Percentiles rank a stretch among this genome's conserved stretches.
Evolutionary conservation across 2,113 vertebrate genomes (phyloP).

Genomic region (Stegostoma tigrinum): DNA sequence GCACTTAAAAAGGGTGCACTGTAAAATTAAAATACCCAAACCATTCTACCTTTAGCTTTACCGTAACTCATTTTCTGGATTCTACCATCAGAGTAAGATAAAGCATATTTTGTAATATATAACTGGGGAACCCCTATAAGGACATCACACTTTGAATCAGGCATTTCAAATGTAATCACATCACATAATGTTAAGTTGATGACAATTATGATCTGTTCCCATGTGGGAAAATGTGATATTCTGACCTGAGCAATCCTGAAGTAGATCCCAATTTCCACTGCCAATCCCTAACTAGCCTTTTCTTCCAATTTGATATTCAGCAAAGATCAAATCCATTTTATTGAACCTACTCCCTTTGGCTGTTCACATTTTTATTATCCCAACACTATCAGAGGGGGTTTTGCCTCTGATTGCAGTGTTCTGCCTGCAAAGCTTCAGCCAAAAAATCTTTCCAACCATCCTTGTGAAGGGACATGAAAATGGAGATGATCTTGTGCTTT

Average conservation of each 20-base stretch:
- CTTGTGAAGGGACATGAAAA: too few species aligned
- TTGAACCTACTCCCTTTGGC: too few species aligned
- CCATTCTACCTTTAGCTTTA: not conserved
- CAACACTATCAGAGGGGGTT: too few species aligned
- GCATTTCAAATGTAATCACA: not conserved
- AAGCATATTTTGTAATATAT: not conserved
- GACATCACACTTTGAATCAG: not conserved
- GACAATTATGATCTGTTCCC: not conserved
- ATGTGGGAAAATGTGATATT: not conserved
- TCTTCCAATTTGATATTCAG: too few species aligned
- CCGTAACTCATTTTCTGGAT: not conserved
- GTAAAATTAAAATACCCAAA: slow-evolving; percentile 7
- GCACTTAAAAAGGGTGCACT: not conserved
- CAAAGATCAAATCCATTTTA: not conserved
- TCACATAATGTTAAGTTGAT: not conserved
- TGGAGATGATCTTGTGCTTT: too few species aligned
- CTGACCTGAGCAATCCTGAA: not conserved
- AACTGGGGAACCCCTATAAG: not conserved
- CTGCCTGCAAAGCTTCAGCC: too few species aligned
- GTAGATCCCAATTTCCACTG: not conserved
- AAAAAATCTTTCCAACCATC: too few species aligned
- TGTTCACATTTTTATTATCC: too few species aligned
- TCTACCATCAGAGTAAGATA: not conserved
- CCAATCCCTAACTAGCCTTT: not conserved
- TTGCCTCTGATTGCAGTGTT: too few species aligned